Base-by-base conservation (phyloP, 1,140 invertebrate species). In the Oryctes rhinoceros region DNA sequence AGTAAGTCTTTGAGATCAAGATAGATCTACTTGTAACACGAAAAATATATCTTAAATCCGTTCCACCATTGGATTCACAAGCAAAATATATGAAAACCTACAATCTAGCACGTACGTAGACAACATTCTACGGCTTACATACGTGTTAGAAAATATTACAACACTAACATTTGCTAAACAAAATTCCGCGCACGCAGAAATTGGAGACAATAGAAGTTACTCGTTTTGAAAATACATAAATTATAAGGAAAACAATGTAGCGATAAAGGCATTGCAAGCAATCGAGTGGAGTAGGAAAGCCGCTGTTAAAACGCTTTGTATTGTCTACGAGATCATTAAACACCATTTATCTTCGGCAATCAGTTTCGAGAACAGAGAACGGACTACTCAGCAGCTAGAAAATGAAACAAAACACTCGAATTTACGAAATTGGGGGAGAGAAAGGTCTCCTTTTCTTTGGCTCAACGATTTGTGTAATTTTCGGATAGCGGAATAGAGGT, bases 391-490 rank as follows among this genome's bases (percentile, higher is more conserved):
- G 35, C 37, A 71, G 37, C 18, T 35, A 71, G 65, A 24, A 37
- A 71, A 71, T 71, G 35, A 71, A 71, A 71, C 65, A 71, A 71
- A 71, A 71, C 65, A 37, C 24, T 71, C 65, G 65, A 71, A 71
- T 35, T 71, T 71, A 71, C 65, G 20, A 71, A 71, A 37, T 71
- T 37, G 20, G 65, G 30, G 65, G 65, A 37, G 65, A 30, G 20
- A 37, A 71, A 71, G 18, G 65, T 10, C 37, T 71, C 35, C 65
- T 71, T 71, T 24, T 35, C 65, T 71, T 71, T 71, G 65, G 35
- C 35, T 71, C 65, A 24, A 71, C 65, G 65, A 71, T 71, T 71
- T 71, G 65, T 71, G 65, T 71, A 71, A 71, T 71, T 71, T 71
- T 71, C 65, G 65, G 65, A 37, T 71, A 71, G 35, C 20, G 65